phyloP scores from a whole-genome alignment of 1,140 invertebrate species.

The Heliothis subflexa region DNA sequence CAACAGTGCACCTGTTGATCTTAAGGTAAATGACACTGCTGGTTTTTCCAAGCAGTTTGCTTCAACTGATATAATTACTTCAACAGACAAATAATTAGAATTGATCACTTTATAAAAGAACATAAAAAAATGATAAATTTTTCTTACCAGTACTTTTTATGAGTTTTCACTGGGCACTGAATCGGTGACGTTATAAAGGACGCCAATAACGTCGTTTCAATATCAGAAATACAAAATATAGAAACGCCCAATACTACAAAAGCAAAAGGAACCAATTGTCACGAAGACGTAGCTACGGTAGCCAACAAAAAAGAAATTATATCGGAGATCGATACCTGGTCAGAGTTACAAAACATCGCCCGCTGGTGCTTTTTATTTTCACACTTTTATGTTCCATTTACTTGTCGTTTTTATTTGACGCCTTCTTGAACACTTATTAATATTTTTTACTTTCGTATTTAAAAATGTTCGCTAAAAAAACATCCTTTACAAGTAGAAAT shows the following conservation, averaged over 20 bases:
- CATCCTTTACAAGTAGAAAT: too few relatives aligned
- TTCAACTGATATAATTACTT: too few relatives aligned
- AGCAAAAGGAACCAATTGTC: not conserved
- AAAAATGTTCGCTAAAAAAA: too few relatives aligned
- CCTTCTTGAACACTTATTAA: not conserved
- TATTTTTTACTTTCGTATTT: too few relatives aligned
- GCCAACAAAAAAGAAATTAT: slow-evolving; percentile 8
- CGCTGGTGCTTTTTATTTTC: not conserved
- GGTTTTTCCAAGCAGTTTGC: too few relatives aligned
- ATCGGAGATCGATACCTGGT: slow-evolving; percentile 20
- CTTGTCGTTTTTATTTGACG: not conserved
- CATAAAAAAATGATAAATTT: too few relatives aligned
- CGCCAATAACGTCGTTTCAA: too few relatives aligned
- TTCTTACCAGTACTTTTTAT: too few relatives aligned
- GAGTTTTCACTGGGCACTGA: too few relatives aligned
- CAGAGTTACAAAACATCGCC: not conserved
- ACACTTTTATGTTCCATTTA: not conserved
- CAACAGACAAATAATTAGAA: too few relatives aligned
- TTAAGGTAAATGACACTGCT: slow-evolving; percentile 64
- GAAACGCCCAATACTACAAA: not conserved
- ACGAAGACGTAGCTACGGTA: not conserved
- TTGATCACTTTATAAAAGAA: too few relatives aligned
- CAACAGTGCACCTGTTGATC: slow-evolving; percentile 59
- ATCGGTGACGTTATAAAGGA: too few relatives aligned
- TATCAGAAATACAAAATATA: not conserved